Conservation (phyloP, 2,113 vertebrate species). For the Ophthalmolycus amberensis region DNA sequence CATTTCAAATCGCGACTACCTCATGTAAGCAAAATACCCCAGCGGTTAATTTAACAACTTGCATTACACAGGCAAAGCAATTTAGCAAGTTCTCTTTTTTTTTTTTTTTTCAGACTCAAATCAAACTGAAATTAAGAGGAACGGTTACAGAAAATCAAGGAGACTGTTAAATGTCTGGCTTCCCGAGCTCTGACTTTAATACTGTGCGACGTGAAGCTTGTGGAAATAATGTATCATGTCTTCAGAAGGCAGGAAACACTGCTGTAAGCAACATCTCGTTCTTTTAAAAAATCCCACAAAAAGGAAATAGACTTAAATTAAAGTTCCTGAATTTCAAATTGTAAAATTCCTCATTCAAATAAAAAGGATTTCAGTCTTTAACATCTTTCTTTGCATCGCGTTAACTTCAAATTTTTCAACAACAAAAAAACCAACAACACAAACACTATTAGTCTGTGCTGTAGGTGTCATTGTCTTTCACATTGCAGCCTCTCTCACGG, state of each 20-base stretch:
- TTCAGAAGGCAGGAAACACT: constrained; percentile 41
- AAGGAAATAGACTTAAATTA: neutral
- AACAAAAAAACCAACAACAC: neutral
- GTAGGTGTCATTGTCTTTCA: constrained; percentile 14
- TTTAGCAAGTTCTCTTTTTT: constrained; percentile 57
- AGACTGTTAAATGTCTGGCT: constrained; percentile 60
- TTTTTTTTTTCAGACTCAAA: constrained; percentile 58
- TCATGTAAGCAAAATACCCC: constrained; percentile 77
- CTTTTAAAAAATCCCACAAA: constrained; percentile 10
- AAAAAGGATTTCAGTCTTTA: neutral
- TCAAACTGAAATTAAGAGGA: constrained; percentile 75
- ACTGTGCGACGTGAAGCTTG: constrained; percentile 41
- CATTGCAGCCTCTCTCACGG: constrained; percentile 30
- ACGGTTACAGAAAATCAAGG: constrained; percentile 59
- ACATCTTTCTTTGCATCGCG: neutral
- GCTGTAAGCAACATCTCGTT: constrained; percentile 3
- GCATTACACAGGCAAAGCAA: constrained; percentile 70
- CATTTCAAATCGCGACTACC: constrained; percentile 71
- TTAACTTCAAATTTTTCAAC: neutral
- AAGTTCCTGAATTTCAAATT: neutral
- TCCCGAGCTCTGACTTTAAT: constrained; percentile 56
- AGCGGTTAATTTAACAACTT: constrained; percentile 72
- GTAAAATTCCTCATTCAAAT: neutral
- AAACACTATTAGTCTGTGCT: constrained; percentile 1
- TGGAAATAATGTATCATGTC: constrained; percentile 63